phyloP scores from a whole-genome alignment of 2,797 vertebrate genomes.

The Acrocephalus scirpaceus region DNA sequence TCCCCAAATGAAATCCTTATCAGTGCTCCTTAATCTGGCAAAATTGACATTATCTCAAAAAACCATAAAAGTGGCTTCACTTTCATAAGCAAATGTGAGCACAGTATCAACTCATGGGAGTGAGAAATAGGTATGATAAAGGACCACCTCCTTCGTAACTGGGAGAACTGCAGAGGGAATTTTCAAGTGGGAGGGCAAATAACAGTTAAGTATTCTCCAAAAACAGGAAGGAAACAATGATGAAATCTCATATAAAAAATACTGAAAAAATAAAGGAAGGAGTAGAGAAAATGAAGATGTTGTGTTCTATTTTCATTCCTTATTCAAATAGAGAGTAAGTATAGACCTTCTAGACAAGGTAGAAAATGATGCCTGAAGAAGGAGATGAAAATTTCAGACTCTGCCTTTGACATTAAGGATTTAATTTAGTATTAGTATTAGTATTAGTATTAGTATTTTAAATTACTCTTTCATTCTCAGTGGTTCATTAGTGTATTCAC shows the following conservation, averaged over 20 bases:
- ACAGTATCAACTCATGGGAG: accelerated
- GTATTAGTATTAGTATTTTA: no score
- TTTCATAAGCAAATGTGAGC: neutral
- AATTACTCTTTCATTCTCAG: neutral
- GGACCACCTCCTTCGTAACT: neutral
- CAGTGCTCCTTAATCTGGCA: neutral
- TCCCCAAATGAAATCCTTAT: neutral
- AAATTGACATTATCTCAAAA: neutral
- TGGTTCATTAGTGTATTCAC: neutral
- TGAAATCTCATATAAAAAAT: neutral
- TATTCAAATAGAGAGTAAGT: neutral
- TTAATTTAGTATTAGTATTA: no score
- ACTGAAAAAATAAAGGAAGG: neutral
- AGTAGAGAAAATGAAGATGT: neutral
- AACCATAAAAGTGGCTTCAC: accelerated
- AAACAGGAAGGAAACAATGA: neutral
- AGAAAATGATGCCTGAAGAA: neutral
- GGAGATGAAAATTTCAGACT: accelerated
- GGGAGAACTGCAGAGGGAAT: neutral
- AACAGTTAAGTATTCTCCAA: accelerated
- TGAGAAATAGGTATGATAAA: neutral
- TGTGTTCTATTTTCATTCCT: neutral
- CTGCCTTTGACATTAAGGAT: neutral
- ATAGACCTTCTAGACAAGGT: neutral
- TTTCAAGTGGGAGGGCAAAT: neutral